Evolutionary conservation across 2,888 invertebrate species (phyloP).

Genomic region (Tricholauxania praeusta): DNA sequence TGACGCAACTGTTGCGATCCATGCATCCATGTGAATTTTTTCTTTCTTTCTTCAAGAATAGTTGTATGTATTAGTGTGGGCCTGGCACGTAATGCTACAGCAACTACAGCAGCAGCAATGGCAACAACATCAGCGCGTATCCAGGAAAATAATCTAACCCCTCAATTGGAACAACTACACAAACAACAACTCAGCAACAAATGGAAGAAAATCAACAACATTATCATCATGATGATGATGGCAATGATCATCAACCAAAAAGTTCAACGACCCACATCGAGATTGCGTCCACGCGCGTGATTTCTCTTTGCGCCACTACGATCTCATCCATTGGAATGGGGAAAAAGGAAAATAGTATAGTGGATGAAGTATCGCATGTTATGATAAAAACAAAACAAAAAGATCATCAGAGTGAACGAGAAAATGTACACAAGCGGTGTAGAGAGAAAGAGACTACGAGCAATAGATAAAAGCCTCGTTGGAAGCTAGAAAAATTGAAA

Average conservation of each 20-base stretch:
- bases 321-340: constrained; percentile 7
- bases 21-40: neutral
- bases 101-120: no score
- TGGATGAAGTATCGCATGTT: no score
- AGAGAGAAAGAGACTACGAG: neutral
- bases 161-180: constrained; percentile 27
- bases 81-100: neutral
- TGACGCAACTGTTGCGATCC: constrained; percentile 23
- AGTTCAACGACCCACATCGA: constrained; percentile 31
- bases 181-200: constrained; percentile 20
- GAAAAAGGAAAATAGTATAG: neutral
- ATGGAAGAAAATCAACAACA: constrained; percentile 3
- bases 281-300: constrained; percentile 56
- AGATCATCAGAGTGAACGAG: constrained; percentile 2
- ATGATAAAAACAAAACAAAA: neutral
- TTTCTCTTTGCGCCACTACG: constrained; percentile 34
- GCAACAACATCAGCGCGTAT: constrained; percentile 23
- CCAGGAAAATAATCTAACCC: constrained; percentile 34
- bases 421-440: neutral
- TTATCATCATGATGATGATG: constrained; percentile 15
- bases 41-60: neutral
- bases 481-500: constrained; percentile 29
- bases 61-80: constrained; percentile 15
- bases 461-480: constrained; percentile 26
- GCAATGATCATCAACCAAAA: neutral